Conservation (phyloP, 2,113 vertebrate species). For the Phoxinus phoxinus region DNA sequence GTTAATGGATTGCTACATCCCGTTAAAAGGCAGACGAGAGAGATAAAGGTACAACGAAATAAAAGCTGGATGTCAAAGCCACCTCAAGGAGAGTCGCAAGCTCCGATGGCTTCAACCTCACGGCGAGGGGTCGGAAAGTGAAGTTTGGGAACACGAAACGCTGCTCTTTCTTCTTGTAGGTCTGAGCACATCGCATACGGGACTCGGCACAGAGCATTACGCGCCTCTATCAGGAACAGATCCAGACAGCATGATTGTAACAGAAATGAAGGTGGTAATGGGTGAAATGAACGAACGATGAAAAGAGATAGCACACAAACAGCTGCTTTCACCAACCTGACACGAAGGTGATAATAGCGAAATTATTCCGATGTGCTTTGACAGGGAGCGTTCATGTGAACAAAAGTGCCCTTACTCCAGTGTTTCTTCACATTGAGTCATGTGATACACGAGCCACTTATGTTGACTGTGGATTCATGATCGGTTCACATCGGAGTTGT, state of each 20-base stretch:
- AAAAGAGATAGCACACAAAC: neutral
- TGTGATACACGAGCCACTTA: neutral
- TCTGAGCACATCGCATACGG: neutral
- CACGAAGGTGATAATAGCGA: neutral
- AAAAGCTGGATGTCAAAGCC: slow-evolving; percentile 42
- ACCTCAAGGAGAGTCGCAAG: slow-evolving; percentile 26
- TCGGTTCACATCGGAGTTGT: neutral
- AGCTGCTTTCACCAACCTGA: slow-evolving; percentile 5
- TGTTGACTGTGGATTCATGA: neutral
- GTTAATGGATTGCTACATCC: slow-evolving; percentile 50
- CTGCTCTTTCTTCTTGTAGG: neutral
- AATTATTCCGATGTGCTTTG: neutral
- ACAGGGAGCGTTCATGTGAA: neutral
- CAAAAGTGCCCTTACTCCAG: neutral
- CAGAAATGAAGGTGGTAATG: slow-evolving; percentile 12
- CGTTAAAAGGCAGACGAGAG: slow-evolving; percentile 23
- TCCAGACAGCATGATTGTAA: neutral
- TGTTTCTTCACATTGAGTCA: neutral
- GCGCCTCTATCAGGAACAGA: neutral
- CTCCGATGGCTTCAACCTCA: slow-evolving; percentile 9
- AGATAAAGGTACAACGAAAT: slow-evolving; percentile 25
- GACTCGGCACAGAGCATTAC: neutral
- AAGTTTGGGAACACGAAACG: slow-evolving; percentile 5
- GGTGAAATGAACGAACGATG: neutral
- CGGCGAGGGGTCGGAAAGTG: slow-evolving; percentile 1